phyloP scores from a whole-genome alignment of 2,113 vertebrate species.

The Tringa solitaria region DNA sequence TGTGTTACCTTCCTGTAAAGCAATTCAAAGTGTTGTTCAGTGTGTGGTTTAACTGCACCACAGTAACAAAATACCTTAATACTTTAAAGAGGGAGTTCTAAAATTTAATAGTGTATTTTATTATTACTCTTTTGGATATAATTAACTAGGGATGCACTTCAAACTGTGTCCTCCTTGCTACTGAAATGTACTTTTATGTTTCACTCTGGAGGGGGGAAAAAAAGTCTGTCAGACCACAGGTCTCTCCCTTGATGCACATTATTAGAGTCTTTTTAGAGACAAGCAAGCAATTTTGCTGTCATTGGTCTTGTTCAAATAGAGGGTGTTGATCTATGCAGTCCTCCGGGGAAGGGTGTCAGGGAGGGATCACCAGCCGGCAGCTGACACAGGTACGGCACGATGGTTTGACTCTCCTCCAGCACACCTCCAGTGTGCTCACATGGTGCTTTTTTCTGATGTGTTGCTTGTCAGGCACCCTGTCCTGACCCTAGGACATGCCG shows the following conservation, averaged over 20 bases:
- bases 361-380: conserved; percentile 81
- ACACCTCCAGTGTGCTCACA: neutral
- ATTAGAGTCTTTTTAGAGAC: conserved; percentile 94
- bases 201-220: conserved; percentile 81
- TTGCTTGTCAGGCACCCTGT: neutral
- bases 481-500: neutral
- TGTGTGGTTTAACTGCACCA: conserved; percentile 41
- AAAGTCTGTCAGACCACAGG: conserved; percentile 82
- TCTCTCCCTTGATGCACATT: conserved; percentile 91
- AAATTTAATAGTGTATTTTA: conserved; percentile 80
- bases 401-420: conserved; percentile 10
- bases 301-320: conserved; percentile 92
- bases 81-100: conserved; percentile 76
- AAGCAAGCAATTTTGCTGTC: conserved; percentile 94
- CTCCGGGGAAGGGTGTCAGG: conserved; percentile 84
- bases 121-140: conserved; percentile 74
- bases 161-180: conserved; percentile 52
- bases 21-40: neutral
- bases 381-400: conserved; percentile 74
- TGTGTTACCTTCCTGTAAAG: neutral
- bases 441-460: conserved; percentile 12
- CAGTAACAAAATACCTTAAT: conserved; percentile 64
- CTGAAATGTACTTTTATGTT: conserved; percentile 69
- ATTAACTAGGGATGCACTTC: conserved; percentile 71
- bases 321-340: conserved; percentile 85